These are phyloP conservation scores for Pangasius larnaudii DNA, from an alignment of 2,797 vertebrate genomes.

Conservation along the genomic window DNA sequence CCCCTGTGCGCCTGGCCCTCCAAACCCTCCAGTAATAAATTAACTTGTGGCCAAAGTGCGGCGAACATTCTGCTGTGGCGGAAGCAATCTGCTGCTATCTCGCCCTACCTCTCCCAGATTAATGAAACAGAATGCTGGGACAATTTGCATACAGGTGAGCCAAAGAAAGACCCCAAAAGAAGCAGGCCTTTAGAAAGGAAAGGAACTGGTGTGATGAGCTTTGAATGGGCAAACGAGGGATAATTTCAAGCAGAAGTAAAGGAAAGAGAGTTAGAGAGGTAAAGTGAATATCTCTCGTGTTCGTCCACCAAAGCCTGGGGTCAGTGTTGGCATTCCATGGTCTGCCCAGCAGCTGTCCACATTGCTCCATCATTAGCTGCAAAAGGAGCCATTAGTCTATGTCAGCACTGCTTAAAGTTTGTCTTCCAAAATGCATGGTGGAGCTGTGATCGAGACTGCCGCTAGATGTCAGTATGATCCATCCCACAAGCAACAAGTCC, in stretches of 20 bases:
- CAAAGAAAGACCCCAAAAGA: conserved; percentile 56
- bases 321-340: conserved; percentile 69
- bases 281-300: conserved; percentile 49
- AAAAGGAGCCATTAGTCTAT: conserved; percentile 56
- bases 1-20: conserved; percentile 57
- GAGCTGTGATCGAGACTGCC: conserved; percentile 3
- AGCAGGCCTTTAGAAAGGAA: conserved; percentile 53
- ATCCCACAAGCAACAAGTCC: conserved; percentile 20
- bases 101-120: conserved; percentile 67
- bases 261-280: conserved; percentile 48
- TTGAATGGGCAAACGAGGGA: conserved; percentile 55
- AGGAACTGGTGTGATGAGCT: conserved; percentile 57
- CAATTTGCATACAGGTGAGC: conserved; percentile 80
- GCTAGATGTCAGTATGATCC: conserved; percentile 54
- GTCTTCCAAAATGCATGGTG: conserved; percentile 15
- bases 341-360: conserved; percentile 62
- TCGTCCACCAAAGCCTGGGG: conserved; percentile 50
- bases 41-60: conserved; percentile 76
- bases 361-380: conserved; percentile 60
- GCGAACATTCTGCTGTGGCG: conserved; percentile 70
- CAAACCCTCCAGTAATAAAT: conserved; percentile 74
- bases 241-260: conserved; percentile 49
- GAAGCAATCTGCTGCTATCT: conserved; percentile 61
- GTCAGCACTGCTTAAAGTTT: conserved; percentile 43
- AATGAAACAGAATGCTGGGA: conserved; percentile 61